Evolutionary conservation across 2,797 vertebrate species (phyloP), one percentile per base, ranked within the genome.

Genomic region (Pogoniulus pusillus): DNA sequence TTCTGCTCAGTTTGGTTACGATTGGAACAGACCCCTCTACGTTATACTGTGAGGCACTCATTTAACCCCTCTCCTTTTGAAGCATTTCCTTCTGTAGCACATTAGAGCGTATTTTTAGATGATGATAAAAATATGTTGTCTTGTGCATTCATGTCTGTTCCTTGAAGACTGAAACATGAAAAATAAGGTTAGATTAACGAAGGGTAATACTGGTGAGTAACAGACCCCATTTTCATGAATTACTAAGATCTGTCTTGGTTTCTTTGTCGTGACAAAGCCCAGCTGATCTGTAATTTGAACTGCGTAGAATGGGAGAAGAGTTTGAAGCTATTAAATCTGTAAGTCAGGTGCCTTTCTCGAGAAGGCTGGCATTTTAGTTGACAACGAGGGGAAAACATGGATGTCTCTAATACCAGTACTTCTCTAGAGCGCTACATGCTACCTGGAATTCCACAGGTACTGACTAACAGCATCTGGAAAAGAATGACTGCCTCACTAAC

Each of bases 121-220:
- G 14, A 74, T 2, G 37, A 41, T 24, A 74, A 71, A 72, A 82
- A 27, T 68, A 87, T 65, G 76, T 78, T 39, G 54, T 53, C 24
- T 34, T 65, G 20, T 55, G 69, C 57, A 87, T 81, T 72, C 35
- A 63, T 24, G 22, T 58, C 32, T 75, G 27, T 16, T 87, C 59
- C 53, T 81, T 47, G n/a, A 73, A 92, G 57, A 91, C 34, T 35
- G 85, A 92, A 83, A 41, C 15, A 82, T 78, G 65, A 80, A 91
- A 91, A 87, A 87, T 39, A 89, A 62, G 13, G 41, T 74, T 68
- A 74, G 19, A 51, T 64, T 64, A 84, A 71, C 7, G 7, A 76
- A 90, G 37, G 34, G 62, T 55, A 80, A 77, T 34, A 58, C 20
- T 32, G 24, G 18, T 65, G 54, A 92, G 80, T n/a, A 70, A 54